Evolutionary conservation across 1,140 invertebrate species (phyloP), one percentile per base, ranked within the genome.

Genomic region (Drosophila pectinifera): DNA sequence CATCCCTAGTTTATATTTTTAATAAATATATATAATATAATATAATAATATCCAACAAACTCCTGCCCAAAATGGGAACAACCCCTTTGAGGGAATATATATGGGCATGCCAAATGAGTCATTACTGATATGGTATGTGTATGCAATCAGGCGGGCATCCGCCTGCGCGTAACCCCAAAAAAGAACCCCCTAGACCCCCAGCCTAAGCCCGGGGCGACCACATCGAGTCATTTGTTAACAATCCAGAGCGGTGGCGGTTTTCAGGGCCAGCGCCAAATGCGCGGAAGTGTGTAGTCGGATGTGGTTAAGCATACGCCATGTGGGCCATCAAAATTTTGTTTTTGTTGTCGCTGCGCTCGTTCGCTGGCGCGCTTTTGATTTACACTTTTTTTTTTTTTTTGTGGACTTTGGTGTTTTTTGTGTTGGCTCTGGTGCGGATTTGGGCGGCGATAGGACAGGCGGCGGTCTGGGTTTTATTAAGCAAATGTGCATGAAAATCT

Each of bases 201-300:
- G 26, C 34, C 55, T 45, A 43, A 46, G 59, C 77, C 62, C 51
- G 34, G 16, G 59, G 36, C 72, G 49, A 83, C 83, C 83, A 59
- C 84, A 83, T 78, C 80, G 84, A 89, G 84, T 88, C 84, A 89
- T 88, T 88, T 88, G 84, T 88, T 88, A 88, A 89, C 84, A 88
- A 84, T 74, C 75, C 83, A 83, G 67, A 73, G 78, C 58, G 80
- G 73, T 75, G 73, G 84, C 80, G 83, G 83, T 83, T 88, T 88
- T 88, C 80, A 69, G 67, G 67, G 68, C 51, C 78, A 89, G 78
- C 84, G 81, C 84, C 84, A 89, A 89, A 89, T 89, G 84, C 77
- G 85, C 84, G 84, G 84, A 89, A 89, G 84, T 89, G 80, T 88
- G 84, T 83, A 89, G 84, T 89, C 77, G 84, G 84, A 89, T 89